Evolutionary conservation across 2,797 vertebrate genomes (phyloP).

Genomic region (Cyprinodon diabolis): DNA sequence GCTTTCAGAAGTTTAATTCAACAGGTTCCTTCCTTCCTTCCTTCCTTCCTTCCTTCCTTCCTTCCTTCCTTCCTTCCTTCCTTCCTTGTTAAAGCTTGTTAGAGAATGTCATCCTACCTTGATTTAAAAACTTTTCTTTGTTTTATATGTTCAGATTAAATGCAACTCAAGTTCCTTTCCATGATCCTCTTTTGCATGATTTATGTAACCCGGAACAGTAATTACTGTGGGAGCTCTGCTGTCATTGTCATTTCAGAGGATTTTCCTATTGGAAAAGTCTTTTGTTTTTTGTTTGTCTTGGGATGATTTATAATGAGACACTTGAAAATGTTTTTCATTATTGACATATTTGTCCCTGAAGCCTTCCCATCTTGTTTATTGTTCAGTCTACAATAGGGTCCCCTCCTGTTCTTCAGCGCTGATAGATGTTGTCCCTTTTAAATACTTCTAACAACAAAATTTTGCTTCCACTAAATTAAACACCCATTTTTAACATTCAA

Average conservation of each 20-base stretch:
- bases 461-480: conserved; percentile 10
- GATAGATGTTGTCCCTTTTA: conserved; percentile 54
- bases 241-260: conserved; percentile 47
- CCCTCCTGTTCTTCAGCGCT: conserved; percentile 35
- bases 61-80: background rate
- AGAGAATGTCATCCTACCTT: background rate
- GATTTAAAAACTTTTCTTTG: background rate
- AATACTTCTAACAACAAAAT: conserved; percentile 11
- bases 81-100: conserved; percentile 1
- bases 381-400: conserved; percentile 34
- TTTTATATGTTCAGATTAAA: conserved; percentile 11
- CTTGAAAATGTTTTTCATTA: conserved; percentile 25
- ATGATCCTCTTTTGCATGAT: conserved; percentile 66
- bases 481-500: background rate
- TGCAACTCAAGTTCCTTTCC: conserved; percentile 46
- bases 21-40: no score
- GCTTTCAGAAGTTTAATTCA: no score
- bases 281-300: conserved; percentile 16
- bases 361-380: conserved; percentile 43
- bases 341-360: conserved; percentile 38
- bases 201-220: conserved; percentile 39
- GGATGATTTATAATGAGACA: conserved; percentile 19
- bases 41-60: background rate
- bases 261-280: conserved; percentile 32
- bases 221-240: conserved; percentile 37